These are phyloP conservation scores for Myocastor coypus DNA, from an alignment of 2,113 vertebrate species.

Conservation along the genomic window DNA sequence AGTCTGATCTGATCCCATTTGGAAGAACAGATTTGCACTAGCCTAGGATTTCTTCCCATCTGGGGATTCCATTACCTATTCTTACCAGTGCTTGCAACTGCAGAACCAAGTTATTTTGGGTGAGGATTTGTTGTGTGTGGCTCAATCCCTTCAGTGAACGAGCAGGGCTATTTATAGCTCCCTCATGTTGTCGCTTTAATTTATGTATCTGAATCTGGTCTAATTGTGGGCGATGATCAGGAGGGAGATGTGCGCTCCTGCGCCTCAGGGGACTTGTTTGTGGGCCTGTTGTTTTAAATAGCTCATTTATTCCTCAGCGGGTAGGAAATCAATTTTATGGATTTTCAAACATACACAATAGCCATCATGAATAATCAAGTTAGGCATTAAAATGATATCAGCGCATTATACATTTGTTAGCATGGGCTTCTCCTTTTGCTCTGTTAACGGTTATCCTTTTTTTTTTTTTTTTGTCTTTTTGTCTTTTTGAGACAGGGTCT, in stretches of 20 bases:
- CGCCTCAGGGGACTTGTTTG: conserved; percentile 70
- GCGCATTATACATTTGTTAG: conserved; percentile 38
- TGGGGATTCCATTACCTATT: conserved; percentile 61
- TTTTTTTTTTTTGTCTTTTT: background rate
- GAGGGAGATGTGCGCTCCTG: conserved; percentile 53
- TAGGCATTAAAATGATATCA: conserved; percentile 56
- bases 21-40: conserved; percentile 39
- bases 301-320: conserved; percentile 65
- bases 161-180: conserved; percentile 75
- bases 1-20: background rate
- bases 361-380: conserved; percentile 46
- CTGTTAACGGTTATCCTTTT: background rate
- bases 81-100: conserved; percentile 59
- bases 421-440: conserved; percentile 46
- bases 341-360: conserved; percentile 70
- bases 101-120: conserved; percentile 72
- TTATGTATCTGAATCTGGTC: conserved; percentile 78
- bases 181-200: conserved; percentile 74
- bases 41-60: conserved; percentile 64
- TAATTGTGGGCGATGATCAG: conserved; percentile 73
- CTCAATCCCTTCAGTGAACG: conserved; percentile 63
- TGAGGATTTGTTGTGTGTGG: conserved; percentile 68
- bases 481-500: too few relatives aligned
- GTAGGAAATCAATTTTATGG: conserved; percentile 74
- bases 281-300: conserved; percentile 67